These are phyloP conservation scores for Actenoides hombroni DNA, from an alignment of 2,113 vertebrate species.

Conservation along the genomic window DNA sequence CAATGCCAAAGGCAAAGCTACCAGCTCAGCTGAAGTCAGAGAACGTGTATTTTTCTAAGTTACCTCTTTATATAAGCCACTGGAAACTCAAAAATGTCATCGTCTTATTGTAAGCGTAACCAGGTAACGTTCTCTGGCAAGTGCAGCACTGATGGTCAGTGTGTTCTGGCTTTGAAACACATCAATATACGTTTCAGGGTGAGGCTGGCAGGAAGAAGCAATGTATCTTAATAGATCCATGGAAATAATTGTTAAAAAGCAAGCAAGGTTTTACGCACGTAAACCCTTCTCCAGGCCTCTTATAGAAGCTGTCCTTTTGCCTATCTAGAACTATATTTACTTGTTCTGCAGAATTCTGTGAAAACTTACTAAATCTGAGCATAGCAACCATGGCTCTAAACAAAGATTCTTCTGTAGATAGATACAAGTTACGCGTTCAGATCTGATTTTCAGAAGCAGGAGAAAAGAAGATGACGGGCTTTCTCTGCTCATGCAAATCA, in stretches of 20 bases:
- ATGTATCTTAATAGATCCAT: neutral
- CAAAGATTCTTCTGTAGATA: slow-evolving; percentile 1
- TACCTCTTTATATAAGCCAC: neutral
- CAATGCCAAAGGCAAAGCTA: slow-evolving; percentile 12
- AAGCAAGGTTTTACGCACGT: neutral
- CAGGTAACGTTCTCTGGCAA: neutral
- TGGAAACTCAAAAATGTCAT: neutral
- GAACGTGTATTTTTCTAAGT: neutral
- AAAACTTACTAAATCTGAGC: neutral
- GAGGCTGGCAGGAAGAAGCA: neutral
- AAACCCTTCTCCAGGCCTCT: neutral
- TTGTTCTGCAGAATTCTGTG: slow-evolving; percentile 10
- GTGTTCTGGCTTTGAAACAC: neutral
- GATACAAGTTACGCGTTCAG: neutral
- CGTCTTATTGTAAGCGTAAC: neutral
- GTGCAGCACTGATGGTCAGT: neutral
- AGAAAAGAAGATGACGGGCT: neutral
- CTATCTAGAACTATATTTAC: neutral
- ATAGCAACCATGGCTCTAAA: slow-evolving; percentile 16
- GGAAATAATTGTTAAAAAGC: neutral
- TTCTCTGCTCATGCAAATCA: neutral
- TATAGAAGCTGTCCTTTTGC: neutral
- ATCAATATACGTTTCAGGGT: neutral
- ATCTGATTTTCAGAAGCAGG: neutral
- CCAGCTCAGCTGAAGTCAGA: slow-evolving; percentile 7